These are phyloP conservation scores for Lapara coniferarum DNA, from an alignment of 2,888 invertebrate genomes.

Conservation along the genomic window DNA sequence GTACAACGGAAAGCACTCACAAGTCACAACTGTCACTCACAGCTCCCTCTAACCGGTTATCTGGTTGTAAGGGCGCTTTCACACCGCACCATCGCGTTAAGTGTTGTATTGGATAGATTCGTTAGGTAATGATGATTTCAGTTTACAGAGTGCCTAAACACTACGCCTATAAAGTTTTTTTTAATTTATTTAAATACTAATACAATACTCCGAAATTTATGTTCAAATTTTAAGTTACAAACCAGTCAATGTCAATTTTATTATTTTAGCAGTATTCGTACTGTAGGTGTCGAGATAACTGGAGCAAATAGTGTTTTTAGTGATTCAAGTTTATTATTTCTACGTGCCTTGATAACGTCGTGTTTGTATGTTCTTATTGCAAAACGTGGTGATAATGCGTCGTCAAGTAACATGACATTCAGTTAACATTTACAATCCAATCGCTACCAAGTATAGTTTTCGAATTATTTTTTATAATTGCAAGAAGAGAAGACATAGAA, in stretches of 20 bases:
- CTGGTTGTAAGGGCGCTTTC: background rate
- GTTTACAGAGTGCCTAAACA: too few species aligned
- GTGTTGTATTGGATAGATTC: background rate
- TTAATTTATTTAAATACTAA: background rate
- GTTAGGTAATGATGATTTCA: too few species aligned
- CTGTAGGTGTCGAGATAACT: background rate
- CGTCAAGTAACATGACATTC: slow-evolving; percentile 12
- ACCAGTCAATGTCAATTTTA: background rate
- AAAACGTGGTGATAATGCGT: slow-evolving; percentile 14
- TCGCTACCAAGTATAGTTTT: background rate
- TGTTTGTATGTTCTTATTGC: slow-evolving; percentile 15
- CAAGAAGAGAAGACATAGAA: too few species aligned
- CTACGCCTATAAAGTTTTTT: too few species aligned
- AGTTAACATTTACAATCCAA: background rate
- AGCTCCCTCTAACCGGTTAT: slow-evolving; percentile 4
- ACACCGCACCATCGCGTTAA: background rate
- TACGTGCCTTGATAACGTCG: slow-evolving; percentile 6
- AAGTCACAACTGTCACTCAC: slow-evolving; percentile 7
- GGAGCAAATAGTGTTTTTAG: background rate
- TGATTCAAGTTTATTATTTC: slow-evolving; percentile 19
- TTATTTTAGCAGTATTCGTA: background rate
- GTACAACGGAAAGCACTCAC: slow-evolving; percentile 14
- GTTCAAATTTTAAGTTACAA: background rate
- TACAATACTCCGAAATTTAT: background rate
- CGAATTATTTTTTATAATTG: background rate